These are phyloP conservation scores for Macrocentrus cingulum DNA, from an alignment of 1,140 invertebrate genomes.

Conservation along the genomic window DNA sequence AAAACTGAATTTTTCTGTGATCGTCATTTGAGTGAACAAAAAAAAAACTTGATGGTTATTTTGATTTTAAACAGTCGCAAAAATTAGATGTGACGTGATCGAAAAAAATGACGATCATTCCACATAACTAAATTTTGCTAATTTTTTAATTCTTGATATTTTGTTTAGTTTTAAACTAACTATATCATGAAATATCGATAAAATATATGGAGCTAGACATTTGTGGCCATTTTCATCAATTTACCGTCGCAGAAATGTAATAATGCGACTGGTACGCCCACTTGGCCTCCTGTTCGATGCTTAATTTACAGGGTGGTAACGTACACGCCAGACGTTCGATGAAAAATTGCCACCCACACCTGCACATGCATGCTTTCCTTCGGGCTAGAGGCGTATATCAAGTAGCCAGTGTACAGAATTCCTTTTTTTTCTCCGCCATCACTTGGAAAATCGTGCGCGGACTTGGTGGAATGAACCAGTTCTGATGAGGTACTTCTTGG, in stretches of 20 bases:
- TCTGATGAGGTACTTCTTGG: constrained; percentile 7
- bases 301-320: constrained; percentile 43
- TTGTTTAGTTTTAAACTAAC: too few relatives aligned
- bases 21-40: too few relatives aligned
- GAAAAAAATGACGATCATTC: too few relatives aligned
- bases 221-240: constrained; percentile 21
- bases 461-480: background rate
- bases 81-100: too few relatives aligned
- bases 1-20: too few relatives aligned
- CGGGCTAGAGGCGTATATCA: constrained; percentile 38
- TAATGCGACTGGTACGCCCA: constrained; percentile 38
- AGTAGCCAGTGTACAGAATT: constrained; percentile 36
- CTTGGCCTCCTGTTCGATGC: constrained; percentile 29
- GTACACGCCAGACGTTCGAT: constrained; percentile 15
- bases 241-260: constrained; percentile 31
- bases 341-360: constrained; percentile 39
- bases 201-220: too few relatives aligned
- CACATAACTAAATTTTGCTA: too few relatives aligned
- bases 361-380: constrained; percentile 15
- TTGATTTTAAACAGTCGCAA: too few relatives aligned
- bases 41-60: too few relatives aligned
- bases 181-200: too few relatives aligned
- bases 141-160: too few relatives aligned
- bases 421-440: constrained; percentile 11
- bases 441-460: background rate